Conservation (phyloP, 2,797 vertebrate species). For the Natrix natrix region DNA sequence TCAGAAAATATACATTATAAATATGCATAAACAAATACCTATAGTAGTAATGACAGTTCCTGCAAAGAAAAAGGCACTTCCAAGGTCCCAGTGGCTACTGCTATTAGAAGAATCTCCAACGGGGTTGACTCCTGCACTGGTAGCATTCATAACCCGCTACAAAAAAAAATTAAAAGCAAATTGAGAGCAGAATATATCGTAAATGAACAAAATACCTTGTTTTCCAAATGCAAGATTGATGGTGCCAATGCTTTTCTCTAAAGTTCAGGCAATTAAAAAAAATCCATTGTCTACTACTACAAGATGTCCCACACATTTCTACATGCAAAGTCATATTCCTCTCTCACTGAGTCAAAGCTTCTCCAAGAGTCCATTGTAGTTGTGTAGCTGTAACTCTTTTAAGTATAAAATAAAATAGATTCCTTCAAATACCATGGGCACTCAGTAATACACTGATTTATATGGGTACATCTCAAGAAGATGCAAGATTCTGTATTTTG, state of each 20-base stretch:
- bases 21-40: constrained; percentile 70
- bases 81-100: constrained; percentile 95
- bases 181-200: not conserved
- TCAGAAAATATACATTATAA: not conserved
- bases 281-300: not conserved
- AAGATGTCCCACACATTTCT: not conserved
- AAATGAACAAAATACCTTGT: constrained; percentile 7
- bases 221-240: not conserved
- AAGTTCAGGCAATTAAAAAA: not conserved
- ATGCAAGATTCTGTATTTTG: not conserved
- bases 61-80: constrained; percentile 98
- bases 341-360: not conserved
- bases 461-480: not conserved
- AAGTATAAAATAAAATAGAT: not conserved
- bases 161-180: constrained; percentile 48
- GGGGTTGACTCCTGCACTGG: constrained; percentile 92
- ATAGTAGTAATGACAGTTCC: constrained; percentile 99
- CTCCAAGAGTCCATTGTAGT: not conserved
- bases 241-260: too few species aligned
- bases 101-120: constrained; percentile 85
- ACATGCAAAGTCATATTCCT: not conserved
- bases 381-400: not conserved
- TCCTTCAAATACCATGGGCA: not conserved
- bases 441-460: not conserved
- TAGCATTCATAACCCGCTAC: constrained; percentile 90